Evolutionary conservation across 2,113 vertebrate genomes (phyloP).

Genomic region (Ctenomys sociabilis): DNA sequence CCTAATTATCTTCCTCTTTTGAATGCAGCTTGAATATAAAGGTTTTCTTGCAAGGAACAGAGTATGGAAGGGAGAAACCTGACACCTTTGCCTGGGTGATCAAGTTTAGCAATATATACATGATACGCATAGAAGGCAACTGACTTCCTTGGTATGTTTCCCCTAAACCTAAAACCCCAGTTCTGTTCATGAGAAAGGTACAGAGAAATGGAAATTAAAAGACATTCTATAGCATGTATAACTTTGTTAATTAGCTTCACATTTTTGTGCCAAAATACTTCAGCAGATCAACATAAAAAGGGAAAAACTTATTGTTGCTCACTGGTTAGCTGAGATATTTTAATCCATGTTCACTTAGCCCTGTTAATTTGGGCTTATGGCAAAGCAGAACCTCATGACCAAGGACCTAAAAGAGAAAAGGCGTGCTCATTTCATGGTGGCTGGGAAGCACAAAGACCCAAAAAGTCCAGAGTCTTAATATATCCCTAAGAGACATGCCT

Average conservation of each 20-base stretch:
- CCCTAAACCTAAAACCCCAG: neutral
- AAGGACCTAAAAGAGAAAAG: neutral
- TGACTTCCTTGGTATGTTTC: neutral
- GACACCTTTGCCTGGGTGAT: neutral
- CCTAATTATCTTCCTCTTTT: neutral
- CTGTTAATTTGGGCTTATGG: neutral
- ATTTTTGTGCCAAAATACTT: neutral
- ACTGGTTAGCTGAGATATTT: neutral
- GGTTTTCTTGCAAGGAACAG: neutral
- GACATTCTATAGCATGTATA: neutral
- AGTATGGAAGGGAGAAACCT: neutral
- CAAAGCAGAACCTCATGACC: neutral
- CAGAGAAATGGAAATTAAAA: slow-evolving; percentile 5
- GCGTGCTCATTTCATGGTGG: neutral
- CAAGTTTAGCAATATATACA: neutral
- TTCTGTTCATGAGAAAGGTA: slow-evolving; percentile 6
- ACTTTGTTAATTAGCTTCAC: neutral
- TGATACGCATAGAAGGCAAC: neutral
- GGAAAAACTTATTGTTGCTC: neutral
- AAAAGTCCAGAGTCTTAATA: no score
- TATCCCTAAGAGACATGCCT: neutral
- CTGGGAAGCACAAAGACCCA: neutral
- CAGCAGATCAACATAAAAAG: neutral
- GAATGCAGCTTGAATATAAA: neutral
- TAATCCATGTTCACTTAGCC: neutral